Evolutionary conservation across 2,888 invertebrate species (phyloP).

Genomic region (Amiota communis): DNA sequence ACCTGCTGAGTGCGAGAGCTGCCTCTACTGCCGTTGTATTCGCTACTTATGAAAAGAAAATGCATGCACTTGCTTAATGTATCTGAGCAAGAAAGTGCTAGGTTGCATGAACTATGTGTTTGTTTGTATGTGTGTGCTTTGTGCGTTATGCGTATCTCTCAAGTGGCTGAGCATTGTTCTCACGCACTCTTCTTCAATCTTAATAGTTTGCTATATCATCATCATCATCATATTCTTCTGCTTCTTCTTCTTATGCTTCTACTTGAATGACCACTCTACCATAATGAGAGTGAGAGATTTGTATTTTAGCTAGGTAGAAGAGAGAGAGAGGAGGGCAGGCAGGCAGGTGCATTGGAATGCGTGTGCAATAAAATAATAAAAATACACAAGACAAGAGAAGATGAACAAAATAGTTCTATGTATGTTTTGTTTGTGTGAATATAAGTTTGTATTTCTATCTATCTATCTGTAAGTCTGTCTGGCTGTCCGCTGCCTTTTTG

Average conservation of each 20-base stretch:
- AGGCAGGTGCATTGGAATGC: conserved; percentile 63
- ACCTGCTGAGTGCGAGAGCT: not conserved
- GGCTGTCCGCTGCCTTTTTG: conserved; percentile 4
- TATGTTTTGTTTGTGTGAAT: not conserved
- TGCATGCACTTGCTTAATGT: too few species aligned
- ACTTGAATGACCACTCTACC: too few species aligned
- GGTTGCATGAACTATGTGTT: not conserved
- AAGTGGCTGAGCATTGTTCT: conserved; percentile 39
- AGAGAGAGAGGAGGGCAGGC: conserved; percentile 6
- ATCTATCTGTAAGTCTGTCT: too few species aligned
- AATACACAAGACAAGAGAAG: not conserved
- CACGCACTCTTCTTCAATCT: conserved; percentile 56
- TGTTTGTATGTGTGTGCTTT: not conserved
- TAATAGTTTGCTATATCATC: conserved; percentile 50
- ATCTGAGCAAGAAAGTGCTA: not conserved
- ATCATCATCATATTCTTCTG: conserved; percentile 13
- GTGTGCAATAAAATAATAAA: conserved; percentile 44
- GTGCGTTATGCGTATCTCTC: conserved; percentile 10
- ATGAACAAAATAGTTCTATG: not conserved
- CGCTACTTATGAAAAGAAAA: not conserved
- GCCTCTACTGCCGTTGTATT: too few species aligned
- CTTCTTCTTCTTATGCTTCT: conserved; percentile 11
- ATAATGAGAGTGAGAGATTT: too few species aligned
- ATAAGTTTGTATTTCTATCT: not conserved
- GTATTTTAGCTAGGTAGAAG: not conserved